Conservation (phyloP, 2,797 vertebrate genomes). For the Uromys caudimaculatus region DNA sequence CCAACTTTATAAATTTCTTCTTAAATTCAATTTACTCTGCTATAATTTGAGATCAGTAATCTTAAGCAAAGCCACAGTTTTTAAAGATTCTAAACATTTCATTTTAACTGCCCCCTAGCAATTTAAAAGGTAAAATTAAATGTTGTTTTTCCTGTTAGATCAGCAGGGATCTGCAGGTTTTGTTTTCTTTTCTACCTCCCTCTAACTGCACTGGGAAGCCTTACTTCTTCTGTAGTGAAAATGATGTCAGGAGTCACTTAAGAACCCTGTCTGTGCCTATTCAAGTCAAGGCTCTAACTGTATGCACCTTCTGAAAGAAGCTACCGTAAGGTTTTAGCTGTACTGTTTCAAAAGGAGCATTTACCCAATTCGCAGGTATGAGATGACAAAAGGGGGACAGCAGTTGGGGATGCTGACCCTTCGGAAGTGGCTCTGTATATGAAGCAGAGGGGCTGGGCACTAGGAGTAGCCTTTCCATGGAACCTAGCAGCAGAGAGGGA, state of each 20-base stretch:
- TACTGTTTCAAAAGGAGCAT: background rate
- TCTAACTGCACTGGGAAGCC: background rate
- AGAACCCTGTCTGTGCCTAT: background rate
- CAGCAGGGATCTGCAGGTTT: background rate
- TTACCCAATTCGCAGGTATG: background rate
- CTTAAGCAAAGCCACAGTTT: slow-evolving; percentile 40
- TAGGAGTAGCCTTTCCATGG: background rate
- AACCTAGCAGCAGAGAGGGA: background rate
- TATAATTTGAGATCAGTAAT: slow-evolving; percentile 36
- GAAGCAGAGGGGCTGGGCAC: background rate
- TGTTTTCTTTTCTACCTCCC: slow-evolving; percentile 32
- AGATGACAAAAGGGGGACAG: background rate
- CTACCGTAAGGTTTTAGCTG: background rate
- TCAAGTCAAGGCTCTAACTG: slow-evolving; percentile 34
- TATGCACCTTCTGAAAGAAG: slow-evolving; percentile 5
- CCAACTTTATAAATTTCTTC: background rate
- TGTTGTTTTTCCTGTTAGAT: slow-evolving; percentile 18
- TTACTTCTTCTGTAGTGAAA: slow-evolving; percentile 27
- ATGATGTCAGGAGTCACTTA: background rate
- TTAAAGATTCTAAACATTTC: slow-evolving; percentile 36
- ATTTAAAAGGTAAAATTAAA: background rate
- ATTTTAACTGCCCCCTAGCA: background rate
- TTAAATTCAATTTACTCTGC: slow-evolving; percentile 49
- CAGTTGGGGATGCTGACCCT: background rate
- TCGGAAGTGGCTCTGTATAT: background rate